These are phyloP conservation scores for Chitala chitala DNA, from an alignment of 2,113 vertebrate genomes.

Conservation along the genomic window DNA sequence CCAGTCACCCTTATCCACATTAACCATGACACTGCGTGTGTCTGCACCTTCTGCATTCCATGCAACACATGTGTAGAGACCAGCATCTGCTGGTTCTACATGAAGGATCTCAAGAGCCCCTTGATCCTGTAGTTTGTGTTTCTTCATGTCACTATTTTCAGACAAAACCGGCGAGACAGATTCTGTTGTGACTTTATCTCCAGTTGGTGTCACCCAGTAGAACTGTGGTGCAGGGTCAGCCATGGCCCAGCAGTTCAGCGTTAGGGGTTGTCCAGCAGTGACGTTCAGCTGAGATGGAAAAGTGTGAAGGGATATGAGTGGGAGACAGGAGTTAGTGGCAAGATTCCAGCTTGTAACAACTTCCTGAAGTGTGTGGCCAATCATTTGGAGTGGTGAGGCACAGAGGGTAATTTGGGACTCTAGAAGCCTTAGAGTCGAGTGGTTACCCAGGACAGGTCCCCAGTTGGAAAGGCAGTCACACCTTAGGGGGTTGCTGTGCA, in stretches of 20 bases:
- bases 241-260: conserved; percentile 64
- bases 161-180: conserved; percentile 42
- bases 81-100: conserved; percentile 56
- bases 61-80: conserved; percentile 73
- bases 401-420: conserved; percentile 66
- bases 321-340: conserved; percentile 58
- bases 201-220: conserved; percentile 70
- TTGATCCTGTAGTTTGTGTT: conserved; percentile 54
- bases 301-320: conserved; percentile 56
- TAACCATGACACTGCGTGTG: conserved; percentile 60
- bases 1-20: conserved; percentile 47
- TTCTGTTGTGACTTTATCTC: conserved; percentile 67
- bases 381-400: conserved; percentile 53
- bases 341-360: conserved; percentile 53
- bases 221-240: conserved; percentile 69
- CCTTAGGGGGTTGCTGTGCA: conserved; percentile 68
- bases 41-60: conserved; percentile 68
- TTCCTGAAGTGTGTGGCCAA: conserved; percentile 61
- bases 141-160: conserved; percentile 45
- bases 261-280: conserved; percentile 56
- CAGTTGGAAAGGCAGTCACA: conserved; percentile 71
- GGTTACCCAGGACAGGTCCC: conserved; percentile 58
- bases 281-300: conserved; percentile 57
- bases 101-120: conserved; percentile 65
- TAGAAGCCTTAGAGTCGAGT: conserved; percentile 57